These are phyloP conservation scores for Sorex fumeus DNA, from an alignment of 2,113 vertebrate genomes.

Conservation along the genomic window DNA sequence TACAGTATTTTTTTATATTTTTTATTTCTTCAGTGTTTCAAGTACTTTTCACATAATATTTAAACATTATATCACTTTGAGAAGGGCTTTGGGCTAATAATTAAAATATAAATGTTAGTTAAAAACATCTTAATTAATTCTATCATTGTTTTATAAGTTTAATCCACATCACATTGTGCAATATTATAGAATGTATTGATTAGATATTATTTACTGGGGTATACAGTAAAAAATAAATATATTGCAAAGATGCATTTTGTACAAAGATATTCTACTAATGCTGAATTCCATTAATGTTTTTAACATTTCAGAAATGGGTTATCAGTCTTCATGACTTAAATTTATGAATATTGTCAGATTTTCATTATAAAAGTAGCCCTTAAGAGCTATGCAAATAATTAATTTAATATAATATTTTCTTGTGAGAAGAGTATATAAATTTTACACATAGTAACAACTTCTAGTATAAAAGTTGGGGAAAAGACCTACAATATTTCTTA, in stretches of 20 bases:
- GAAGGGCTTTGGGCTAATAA: neutral
- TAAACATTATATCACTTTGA: conserved; percentile 55
- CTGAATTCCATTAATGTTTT: neutral
- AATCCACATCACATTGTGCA: neutral
- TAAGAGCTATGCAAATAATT: neutral
- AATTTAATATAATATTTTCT: neutral
- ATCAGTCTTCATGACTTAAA: neutral
- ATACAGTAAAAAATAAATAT: neutral
- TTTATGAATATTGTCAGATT: neutral
- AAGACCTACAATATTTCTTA: neutral
- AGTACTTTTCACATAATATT: conserved; percentile 53
- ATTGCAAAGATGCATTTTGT: neutral
- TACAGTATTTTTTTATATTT: conserved; percentile 73
- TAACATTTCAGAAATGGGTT: neutral
- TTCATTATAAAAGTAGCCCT: conserved; percentile 6
- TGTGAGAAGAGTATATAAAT: neutral
- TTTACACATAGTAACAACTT: neutral
- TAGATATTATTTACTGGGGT: conserved; percentile 12
- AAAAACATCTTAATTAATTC: conserved; percentile 52
- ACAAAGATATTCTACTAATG: conserved; percentile 8
- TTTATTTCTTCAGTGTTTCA: conserved; percentile 45
- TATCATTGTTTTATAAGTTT: conserved; percentile 41
- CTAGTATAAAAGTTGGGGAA: neutral
- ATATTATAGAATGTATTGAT: neutral
- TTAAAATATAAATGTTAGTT: conserved; percentile 47